Base-by-base conservation (phyloP, 1,140 invertebrate genomes). In the Lepidurus apus region DNA sequence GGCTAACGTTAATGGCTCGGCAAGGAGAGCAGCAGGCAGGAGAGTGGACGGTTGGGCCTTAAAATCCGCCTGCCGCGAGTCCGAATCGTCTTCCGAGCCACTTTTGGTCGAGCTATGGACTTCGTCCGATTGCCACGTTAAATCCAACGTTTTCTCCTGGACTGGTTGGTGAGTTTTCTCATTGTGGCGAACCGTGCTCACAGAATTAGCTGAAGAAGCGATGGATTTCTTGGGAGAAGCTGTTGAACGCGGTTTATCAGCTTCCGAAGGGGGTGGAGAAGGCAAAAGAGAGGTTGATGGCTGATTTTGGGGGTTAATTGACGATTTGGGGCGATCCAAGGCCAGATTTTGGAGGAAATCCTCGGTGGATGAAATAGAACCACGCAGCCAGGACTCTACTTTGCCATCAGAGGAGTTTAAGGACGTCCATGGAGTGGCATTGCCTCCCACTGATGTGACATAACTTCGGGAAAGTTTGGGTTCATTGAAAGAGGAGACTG, bases 31-130 rank as follows among this genome's bases (percentile, higher is more conserved):
- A 65, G 5, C 17, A 17, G 45, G 45, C 10, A 47, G 5, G 10
- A 21, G 53, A 7, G 53, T n/a, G 53, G 53, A 21, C 53, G 17
- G 53, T 17, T 65, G 53, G 21, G 53, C 7, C 53, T n/a, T 13
- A n/a, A 65, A 65, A 65, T 65, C 53, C 17, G 53, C 53, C 53
- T 65, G 53, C 6, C 53, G 53, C 17, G 53, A 65, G 21, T 65
- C 53, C 4, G 53, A 65, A n/a, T 65, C 53, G 17, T 65, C 53
- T 65, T 65, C 53, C 2, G 53, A 65, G 53, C 53, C 53, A 7
- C 53, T 65, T 65, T 65, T 65, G 53, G 53, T 65, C 53, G 53
- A 65, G 21, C 53, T 65, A 65, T 65, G 53, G 8, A 65, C 53
- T 65, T 65, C 53, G 13, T 65, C 53, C n/a, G 53, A 65, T 65